Evolutionary conservation across 2,888 invertebrate genomes (phyloP).

Genomic region (Eristalis pertinax): DNA sequence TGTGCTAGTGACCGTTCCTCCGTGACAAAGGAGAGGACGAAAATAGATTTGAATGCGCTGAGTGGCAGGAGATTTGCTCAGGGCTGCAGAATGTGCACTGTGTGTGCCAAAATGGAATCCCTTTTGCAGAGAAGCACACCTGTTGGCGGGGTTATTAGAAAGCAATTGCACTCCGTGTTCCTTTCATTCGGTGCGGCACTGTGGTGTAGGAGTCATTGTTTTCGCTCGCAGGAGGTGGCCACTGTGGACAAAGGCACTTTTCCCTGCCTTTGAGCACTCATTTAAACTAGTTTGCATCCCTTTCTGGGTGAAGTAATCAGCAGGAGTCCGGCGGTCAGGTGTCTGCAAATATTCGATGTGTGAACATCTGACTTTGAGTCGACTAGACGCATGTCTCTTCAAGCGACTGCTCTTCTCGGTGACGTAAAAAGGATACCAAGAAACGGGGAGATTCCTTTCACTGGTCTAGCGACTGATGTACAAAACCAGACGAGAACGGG

Average conservation of each 20-base stretch:
- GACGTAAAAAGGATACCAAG: too few species aligned
- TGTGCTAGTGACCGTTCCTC: conserved; percentile 20
- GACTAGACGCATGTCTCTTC: too few species aligned
- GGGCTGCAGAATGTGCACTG: background rate
- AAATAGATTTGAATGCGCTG: conserved; percentile 19
- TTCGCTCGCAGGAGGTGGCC: conserved; percentile 30
- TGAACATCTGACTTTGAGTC: too few species aligned
- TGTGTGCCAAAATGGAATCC: background rate
- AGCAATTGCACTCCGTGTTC: conserved; percentile 34
- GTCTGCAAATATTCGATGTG: background rate
- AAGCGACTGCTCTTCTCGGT: too few species aligned
- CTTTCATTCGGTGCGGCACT: conserved; percentile 30
- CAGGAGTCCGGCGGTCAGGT: conserved; percentile 49
- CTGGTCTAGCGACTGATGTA: too few species aligned
- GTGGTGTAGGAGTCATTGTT: conserved; percentile 53
- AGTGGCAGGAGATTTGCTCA: conserved; percentile 8
- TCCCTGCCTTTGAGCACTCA: conserved; percentile 43
- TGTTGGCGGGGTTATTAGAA: conserved; percentile 57
- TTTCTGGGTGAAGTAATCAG: conserved; percentile 51
- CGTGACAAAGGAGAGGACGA: conserved; percentile 12
- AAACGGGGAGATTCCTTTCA: too few species aligned
- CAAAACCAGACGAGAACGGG: too few species aligned
- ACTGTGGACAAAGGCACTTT: conserved; percentile 21
- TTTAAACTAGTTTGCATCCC: conserved; percentile 34
- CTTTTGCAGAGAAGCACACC: conserved; percentile 38